Evolutionary conservation across 1,140 invertebrate species (phyloP).

Genomic region (Drosophila chauvacae): DNA sequence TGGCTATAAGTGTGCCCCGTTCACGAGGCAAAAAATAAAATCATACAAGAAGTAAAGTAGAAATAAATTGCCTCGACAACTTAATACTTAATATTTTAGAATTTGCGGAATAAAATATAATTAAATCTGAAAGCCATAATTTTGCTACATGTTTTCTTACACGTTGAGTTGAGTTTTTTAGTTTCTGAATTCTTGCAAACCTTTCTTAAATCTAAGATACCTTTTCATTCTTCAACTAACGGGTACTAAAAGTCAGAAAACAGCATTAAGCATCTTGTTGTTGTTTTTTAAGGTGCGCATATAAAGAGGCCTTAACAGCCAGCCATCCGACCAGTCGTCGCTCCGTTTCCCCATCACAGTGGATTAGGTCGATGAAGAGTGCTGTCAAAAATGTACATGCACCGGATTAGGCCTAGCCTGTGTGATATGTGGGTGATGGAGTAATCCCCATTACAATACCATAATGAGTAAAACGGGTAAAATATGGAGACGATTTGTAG

Average conservation of each 20-base stretch:
- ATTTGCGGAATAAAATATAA: neutral
- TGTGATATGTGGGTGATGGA: slow-evolving; percentile 16
- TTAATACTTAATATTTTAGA: neutral
- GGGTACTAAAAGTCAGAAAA: slow-evolving; percentile 34
- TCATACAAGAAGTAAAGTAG: slow-evolving; percentile 12
- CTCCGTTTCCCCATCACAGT: slow-evolving; percentile 46
- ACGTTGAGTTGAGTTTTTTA: neutral
- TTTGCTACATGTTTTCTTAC: too few species aligned
- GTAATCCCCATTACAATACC: neutral
- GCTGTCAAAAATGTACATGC: slow-evolving; percentile 31
- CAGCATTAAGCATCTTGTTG: slow-evolving; percentile 76
- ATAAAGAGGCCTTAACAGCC: slow-evolving; percentile 75
- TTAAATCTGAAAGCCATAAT: neutral
- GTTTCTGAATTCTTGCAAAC: too few species aligned
- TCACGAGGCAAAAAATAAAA: slow-evolving; percentile 56
- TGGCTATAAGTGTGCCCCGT: slow-evolving; percentile 78
- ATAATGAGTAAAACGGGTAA: neutral
- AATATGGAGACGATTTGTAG: neutral
- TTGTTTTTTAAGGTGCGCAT: slow-evolving; percentile 75
- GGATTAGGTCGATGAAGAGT: slow-evolving; percentile 37
- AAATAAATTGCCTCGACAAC: neutral
- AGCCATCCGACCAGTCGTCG: slow-evolving; percentile 42
- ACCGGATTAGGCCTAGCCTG: slow-evolving; percentile 19
- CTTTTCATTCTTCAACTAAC: neutral
- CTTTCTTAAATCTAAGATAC: neutral